Conservation (phyloP, 2,888 invertebrate genomes). For the Epinotia nisella region DNA sequence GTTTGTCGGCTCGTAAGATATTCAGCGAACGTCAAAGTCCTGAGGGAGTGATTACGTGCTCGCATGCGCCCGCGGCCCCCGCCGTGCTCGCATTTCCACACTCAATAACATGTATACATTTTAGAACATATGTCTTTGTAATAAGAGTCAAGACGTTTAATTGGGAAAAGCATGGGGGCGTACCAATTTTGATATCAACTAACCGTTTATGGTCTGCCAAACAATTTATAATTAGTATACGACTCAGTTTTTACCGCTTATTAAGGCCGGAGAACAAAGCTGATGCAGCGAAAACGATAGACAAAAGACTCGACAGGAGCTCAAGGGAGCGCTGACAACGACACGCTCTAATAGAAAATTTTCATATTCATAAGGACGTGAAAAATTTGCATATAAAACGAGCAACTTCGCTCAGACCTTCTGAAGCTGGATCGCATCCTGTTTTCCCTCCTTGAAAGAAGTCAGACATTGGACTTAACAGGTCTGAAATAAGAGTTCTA, state of each 20-base stretch:
- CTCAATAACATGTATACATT: not conserved
- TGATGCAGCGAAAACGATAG: slow-evolving; percentile 65
- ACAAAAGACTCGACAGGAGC: slow-evolving; percentile 66
- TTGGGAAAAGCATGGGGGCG: not conserved
- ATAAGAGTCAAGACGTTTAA: slow-evolving; percentile 8
- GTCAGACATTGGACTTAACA: slow-evolving; percentile 63
- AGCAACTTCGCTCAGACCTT: slow-evolving; percentile 70
- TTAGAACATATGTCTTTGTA: not conserved
- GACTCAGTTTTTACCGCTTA: slow-evolving; percentile 9
- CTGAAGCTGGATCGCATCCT: slow-evolving; percentile 67
- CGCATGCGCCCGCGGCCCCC: slow-evolving; percentile 58
- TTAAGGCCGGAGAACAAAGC: slow-evolving; percentile 58
- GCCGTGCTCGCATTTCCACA: slow-evolving; percentile 34
- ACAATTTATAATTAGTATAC: slow-evolving; percentile 1
- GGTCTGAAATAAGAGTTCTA: slow-evolving; percentile 27
- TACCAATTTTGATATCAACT: slow-evolving; percentile 50
- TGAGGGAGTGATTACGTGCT: slow-evolving; percentile 68
- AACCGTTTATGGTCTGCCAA: slow-evolving; percentile 43
- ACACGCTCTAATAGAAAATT: slow-evolving; percentile 85
- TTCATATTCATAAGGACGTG: slow-evolving; percentile 84
- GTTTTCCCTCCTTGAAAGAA: slow-evolving; percentile 74
- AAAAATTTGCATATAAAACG: slow-evolving; percentile 84
- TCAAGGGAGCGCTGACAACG: slow-evolving; percentile 80
- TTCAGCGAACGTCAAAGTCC: slow-evolving; percentile 63
- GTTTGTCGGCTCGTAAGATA: slow-evolving; percentile 60